Base-by-base conservation (phyloP, 2,797 vertebrate species). In the Micromesistius poutassou region DNA sequence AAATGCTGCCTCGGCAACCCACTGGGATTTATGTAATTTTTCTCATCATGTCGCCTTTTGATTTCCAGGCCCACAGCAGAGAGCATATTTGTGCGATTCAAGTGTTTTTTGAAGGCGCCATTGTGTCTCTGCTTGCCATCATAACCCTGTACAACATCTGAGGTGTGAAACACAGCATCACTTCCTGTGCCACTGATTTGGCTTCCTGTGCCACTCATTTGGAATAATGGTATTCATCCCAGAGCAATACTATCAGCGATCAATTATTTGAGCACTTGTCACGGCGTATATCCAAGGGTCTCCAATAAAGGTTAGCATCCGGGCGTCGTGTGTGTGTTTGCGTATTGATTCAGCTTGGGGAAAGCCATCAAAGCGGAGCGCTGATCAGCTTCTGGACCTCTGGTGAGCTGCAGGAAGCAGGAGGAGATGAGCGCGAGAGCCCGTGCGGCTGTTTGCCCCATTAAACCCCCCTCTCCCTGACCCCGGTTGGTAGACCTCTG, bases 291-390 rank as follows among this genome's bases (percentile, higher is more conserved):
- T 3, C 6, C 8, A 3, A 28, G 62, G 8, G 28, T 68, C 62
- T 30, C 25, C 7, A 28, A 40, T 70, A 35, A 13, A 31, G 71
- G 83, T 82, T 30, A 22, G 40, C 77, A 42, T 82, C 73, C 36
- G n/a, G 30, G 79, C 70, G 16, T 71, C 76, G 81, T 78, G 79
- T 84, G 78, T 77, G 85, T 40, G 76, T 33, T 73, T 76, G 74
- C 82, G 81, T 91, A 71, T 93, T 92, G 91, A 87, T 87, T 91
- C 92, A 93, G 90, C 91, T 91, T 88, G 90, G 79, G 82, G 85
- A 83, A 80, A 86, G 85, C 82, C 82, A 85, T 80, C 84, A 74
- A 78, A 74, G 85, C 79, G 87, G 85, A 71, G 76, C 78, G 79
- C 75, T 81, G 80, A 0, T 36, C 33, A 82, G 82, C 76, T 28